Conservation (phyloP, 2,888 invertebrate species). For the Venustoraphidia nigricollis region DNA sequence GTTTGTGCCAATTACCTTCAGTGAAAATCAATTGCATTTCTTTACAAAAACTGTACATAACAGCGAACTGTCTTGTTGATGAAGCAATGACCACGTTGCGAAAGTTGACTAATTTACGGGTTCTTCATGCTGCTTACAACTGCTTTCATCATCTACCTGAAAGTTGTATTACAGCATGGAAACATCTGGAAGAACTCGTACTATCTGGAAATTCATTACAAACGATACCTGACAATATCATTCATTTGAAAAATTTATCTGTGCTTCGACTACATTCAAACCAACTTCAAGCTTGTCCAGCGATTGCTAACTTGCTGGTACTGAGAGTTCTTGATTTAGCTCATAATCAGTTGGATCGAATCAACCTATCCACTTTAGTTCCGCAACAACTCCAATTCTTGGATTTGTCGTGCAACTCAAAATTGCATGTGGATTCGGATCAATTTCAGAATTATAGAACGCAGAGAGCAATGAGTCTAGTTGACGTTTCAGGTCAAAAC, state of each 20-base stretch:
- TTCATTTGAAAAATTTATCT: slow-evolving; percentile 50
- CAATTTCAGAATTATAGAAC: slow-evolving; percentile 68
- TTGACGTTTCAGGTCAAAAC: slow-evolving; percentile 73
- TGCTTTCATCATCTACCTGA: slow-evolving; percentile 58
- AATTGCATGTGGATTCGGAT: slow-evolving; percentile 67
- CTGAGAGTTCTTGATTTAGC: slow-evolving; percentile 71
- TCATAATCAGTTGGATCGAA: slow-evolving; percentile 67
- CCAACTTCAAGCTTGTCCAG: slow-evolving; percentile 56
- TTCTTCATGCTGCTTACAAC: slow-evolving; percentile 66
- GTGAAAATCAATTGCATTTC: slow-evolving; percentile 35
- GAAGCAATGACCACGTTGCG: slow-evolving; percentile 47
- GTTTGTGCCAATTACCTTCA: slow-evolving; percentile 47
- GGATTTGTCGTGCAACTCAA: slow-evolving; percentile 70
- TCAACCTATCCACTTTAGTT: slow-evolving; percentile 59
- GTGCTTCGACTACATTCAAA: slow-evolving; percentile 73
- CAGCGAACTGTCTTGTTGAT: slow-evolving; percentile 63
- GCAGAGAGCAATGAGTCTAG: slow-evolving; percentile 64
- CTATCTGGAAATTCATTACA: slow-evolving; percentile 68
- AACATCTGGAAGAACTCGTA: slow-evolving; percentile 65
- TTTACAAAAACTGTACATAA: slow-evolving; percentile 53
- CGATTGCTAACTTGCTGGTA: slow-evolving; percentile 55
- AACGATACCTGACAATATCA: slow-evolving; percentile 59
- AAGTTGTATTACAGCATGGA: slow-evolving; percentile 59
- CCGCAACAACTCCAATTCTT: slow-evolving; percentile 72
- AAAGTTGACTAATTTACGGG: slow-evolving; percentile 46